Evolutionary conservation across 2,113 vertebrate genomes (phyloP), one percentile per base, ranked within the genome.

Genomic region (Pseudopipra pipra): DNA sequence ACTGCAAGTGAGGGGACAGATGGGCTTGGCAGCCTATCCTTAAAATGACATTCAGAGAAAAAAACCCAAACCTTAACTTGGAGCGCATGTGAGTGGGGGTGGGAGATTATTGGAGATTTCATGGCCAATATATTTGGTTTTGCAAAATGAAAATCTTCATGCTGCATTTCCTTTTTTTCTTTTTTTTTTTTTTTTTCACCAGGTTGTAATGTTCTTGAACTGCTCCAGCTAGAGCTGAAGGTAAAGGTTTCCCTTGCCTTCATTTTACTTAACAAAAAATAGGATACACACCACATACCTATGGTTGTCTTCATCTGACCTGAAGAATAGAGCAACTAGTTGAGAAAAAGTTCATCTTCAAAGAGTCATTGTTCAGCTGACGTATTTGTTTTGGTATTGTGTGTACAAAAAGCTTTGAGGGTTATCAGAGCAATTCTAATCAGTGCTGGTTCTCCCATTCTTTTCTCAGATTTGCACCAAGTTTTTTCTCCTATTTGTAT

Each of bases 1-100:
- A 85, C 80, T 91, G 84, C 72, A 91, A 95, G 88, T 72, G 68
- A 65, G 74, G 66, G 70, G 70, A 93, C 96, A 97, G 94, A 96
- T 95, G 94, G 91, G 44, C 79, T 94, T 95, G 71, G 85, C 92
- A 95, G 66, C 73, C 51, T 93, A 76, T 95, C 75, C 85, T 78
- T 92, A 75, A 93, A 94, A 95, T 87, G 49, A 73, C 74, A 92
- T 75, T 52, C 52, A 78, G 63, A 83, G 58, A 30, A 89, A 93
- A 76, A 79, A 59, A 39, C 16, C 8, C 2, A 31, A 21, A 35
- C 27, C 47, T 84, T 79, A 79, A 59, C 47, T 85, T 76, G 43
- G 35, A 91, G 16, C 28, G 33, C 21, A 17, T 87, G 49, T 76
- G 37, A 87, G 68, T 75, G 55, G 23, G 33, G 12, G 55, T 79